phyloP scores from a whole-genome alignment of 1,140 invertebrate species.

The Hyles euphorbiae region DNA sequence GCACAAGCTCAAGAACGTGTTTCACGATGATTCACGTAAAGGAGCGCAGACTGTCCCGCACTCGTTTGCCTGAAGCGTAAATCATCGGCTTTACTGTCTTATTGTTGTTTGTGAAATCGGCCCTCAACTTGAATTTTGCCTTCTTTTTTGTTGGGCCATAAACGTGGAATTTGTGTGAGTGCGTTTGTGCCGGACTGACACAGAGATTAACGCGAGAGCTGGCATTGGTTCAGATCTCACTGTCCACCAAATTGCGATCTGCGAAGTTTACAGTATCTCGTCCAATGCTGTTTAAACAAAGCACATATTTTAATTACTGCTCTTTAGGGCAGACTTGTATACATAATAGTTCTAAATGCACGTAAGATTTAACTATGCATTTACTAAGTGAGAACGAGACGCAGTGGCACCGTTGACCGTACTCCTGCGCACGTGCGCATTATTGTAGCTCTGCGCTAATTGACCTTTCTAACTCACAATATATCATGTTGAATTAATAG shows the following conservation, averaged over 20 bases:
- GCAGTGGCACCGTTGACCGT: constrained; percentile 13
- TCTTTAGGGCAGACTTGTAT: too few relatives aligned
- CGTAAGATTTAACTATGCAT: not conserved
- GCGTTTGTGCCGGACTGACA: constrained; percentile 23
- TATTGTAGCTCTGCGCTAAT: not conserved
- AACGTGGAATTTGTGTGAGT: constrained; percentile 42
- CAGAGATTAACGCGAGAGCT: constrained; percentile 24
- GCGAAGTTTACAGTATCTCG: not conserved
- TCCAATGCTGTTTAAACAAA: not conserved
- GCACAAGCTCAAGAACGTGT: too few relatives aligned
- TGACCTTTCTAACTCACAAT: too few relatives aligned
- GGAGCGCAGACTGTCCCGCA: constrained; percentile 28
- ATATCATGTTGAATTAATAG: too few relatives aligned
- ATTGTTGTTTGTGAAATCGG: constrained; percentile 37
- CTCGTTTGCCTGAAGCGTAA: constrained; percentile 27
- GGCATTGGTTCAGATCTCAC: constrained; percentile 30
- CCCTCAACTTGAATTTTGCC: constrained; percentile 22
- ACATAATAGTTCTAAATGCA: too few relatives aligned
- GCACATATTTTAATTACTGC: too few relatives aligned
- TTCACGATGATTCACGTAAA: constrained; percentile 17
- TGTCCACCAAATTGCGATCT: not conserved
- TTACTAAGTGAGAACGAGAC: constrained; percentile 10
- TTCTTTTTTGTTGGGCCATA: constrained; percentile 38
- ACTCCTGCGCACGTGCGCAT: constrained; percentile 8
- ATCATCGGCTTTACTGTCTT: constrained; percentile 32